Evolutionary conservation across 2,797 vertebrate genomes (phyloP).

Genomic region (Tragelaphus oryx): DNA sequence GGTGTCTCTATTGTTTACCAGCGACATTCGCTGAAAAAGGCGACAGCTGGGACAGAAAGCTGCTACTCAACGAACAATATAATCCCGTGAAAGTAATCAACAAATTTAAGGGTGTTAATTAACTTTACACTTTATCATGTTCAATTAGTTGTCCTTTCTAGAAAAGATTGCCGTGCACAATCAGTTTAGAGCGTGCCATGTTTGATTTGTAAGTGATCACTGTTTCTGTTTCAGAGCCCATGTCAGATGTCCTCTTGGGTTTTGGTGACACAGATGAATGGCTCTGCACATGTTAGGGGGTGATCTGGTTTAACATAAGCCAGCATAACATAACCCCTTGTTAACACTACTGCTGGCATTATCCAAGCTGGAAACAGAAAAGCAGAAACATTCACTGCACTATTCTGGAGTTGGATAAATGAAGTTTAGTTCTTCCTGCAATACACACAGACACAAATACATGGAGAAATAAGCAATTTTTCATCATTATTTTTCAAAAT

Average conservation of each 20-base stretch:
- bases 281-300: constrained; percentile 86
- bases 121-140: constrained; percentile 99
- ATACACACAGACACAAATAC: constrained; percentile 68
- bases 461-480: constrained; percentile 79
- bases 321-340: constrained; percentile 85
- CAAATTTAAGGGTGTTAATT: constrained; percentile 99
- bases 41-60: constrained; percentile 96
- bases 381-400: not conserved
- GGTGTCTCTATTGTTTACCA: constrained; percentile 89
- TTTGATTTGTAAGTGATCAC: constrained; percentile 91
- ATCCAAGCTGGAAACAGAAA: constrained; percentile 59
- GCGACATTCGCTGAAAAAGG: constrained; percentile 84
- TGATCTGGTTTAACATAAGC: constrained; percentile 86
- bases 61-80: constrained; percentile 90
- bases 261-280: constrained; percentile 90
- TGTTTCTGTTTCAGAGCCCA: constrained; percentile 84
- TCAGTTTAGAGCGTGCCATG: constrained; percentile 97
- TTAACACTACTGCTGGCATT: constrained; percentile 79
- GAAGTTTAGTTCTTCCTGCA: constrained; percentile 65
- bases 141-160: constrained; percentile 97
- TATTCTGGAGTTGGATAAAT: constrained; percentile 53
- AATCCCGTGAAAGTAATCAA: constrained; percentile 93
- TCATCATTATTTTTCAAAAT: constrained; percentile 84
- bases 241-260: constrained; percentile 88
- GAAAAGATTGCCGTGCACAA: constrained; percentile 91